Evolutionary conservation across 2,888 invertebrate species (phyloP).

Genomic region (Neria commutata): DNA sequence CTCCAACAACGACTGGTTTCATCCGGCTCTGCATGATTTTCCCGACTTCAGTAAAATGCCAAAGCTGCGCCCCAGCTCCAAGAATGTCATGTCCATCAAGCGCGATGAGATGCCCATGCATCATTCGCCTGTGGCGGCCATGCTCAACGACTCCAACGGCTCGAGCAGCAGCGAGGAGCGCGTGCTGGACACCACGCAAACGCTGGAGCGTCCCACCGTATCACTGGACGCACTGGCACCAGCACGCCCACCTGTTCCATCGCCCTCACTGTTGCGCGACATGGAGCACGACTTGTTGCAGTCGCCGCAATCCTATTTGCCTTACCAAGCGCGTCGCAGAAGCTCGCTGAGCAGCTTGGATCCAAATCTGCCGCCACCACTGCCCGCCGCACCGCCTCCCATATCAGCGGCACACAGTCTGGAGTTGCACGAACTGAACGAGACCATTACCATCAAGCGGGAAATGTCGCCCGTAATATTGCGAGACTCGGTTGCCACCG

Average conservation of each 20-base stretch:
- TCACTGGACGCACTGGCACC: slow-evolving; percentile 32
- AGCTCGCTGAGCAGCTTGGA: slow-evolving; percentile 21
- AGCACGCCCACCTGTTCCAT: slow-evolving; percentile 44
- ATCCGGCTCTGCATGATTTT: slow-evolving; percentile 49
- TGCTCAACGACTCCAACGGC: slow-evolving; percentile 59
- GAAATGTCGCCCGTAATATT: slow-evolving; percentile 58
- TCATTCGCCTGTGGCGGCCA: slow-evolving; percentile 57
- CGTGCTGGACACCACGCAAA: slow-evolving; percentile 28
- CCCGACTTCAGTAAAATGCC: slow-evolving; percentile 60
- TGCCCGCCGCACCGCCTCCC: slow-evolving; percentile 44
- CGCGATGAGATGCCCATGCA: slow-evolving; percentile 52
- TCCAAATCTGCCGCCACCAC: slow-evolving; percentile 37
- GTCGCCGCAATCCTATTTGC: slow-evolving; percentile 46
- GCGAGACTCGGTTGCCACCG: slow-evolving; percentile 55
- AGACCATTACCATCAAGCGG: slow-evolving; percentile 27
- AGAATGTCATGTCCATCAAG: slow-evolving; percentile 60
- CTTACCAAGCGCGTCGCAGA: slow-evolving; percentile 38
- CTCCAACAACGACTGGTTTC: slow-evolving; percentile 58
- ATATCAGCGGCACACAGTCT: slow-evolving; percentile 23
- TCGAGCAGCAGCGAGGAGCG: slow-evolving; percentile 58
- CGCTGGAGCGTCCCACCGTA: slow-evolving; percentile 26
- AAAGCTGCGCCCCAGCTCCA: slow-evolving; percentile 58
- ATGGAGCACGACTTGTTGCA: slow-evolving; percentile 37
- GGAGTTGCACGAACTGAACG: slow-evolving; percentile 8
- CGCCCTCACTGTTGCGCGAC: slow-evolving; percentile 34